A percentile compares a stretch with the other conserved stretches of the same genome.
Conservation (phyloP, 1,140 invertebrate species). For the Battus philenor region DNA sequence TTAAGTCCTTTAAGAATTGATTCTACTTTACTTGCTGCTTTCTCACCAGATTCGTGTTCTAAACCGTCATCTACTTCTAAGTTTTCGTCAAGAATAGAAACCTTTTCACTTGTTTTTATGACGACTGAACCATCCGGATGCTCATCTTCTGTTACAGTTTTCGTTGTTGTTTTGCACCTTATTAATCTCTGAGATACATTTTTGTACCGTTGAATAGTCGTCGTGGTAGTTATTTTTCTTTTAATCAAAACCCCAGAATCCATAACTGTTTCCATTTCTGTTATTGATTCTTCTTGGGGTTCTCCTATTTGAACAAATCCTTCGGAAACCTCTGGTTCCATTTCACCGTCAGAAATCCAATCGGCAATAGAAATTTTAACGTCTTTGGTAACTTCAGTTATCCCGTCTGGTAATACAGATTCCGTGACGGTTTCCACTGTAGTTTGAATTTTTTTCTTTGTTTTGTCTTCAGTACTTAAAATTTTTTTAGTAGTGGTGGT, state of each 20-base stretch:
- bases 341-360: constrained; percentile 30
- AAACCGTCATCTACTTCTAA: constrained; percentile 20
- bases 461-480: constrained; percentile 41
- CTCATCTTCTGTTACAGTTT: constrained; percentile 59
- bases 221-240: constrained; percentile 54
- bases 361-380: constrained; percentile 60
- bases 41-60: neutral
- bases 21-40: constrained; percentile 25
- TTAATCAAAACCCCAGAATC: constrained; percentile 46
- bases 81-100: constrained; percentile 41
- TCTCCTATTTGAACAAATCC: constrained; percentile 42
- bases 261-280: constrained; percentile 37
- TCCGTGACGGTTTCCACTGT: constrained; percentile 65
- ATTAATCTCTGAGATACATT: constrained; percentile 36
- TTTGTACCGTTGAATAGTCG: constrained; percentile 42
- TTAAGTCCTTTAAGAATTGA: constrained; percentile 31
- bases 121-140: constrained; percentile 63
- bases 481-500: constrained; percentile 63
- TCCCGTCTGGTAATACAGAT: constrained; percentile 50
- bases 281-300: constrained; percentile 41
- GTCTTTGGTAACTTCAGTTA: constrained; percentile 68
- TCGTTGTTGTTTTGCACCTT: constrained; percentile 55
- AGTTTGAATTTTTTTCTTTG: constrained; percentile 64
- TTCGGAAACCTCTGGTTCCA: constrained; percentile 33
- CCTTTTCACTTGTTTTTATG: constrained; percentile 57